Base-by-base conservation (phyloP, 2,113 vertebrate species). In the Gasterosteus nipponicus region DNA sequence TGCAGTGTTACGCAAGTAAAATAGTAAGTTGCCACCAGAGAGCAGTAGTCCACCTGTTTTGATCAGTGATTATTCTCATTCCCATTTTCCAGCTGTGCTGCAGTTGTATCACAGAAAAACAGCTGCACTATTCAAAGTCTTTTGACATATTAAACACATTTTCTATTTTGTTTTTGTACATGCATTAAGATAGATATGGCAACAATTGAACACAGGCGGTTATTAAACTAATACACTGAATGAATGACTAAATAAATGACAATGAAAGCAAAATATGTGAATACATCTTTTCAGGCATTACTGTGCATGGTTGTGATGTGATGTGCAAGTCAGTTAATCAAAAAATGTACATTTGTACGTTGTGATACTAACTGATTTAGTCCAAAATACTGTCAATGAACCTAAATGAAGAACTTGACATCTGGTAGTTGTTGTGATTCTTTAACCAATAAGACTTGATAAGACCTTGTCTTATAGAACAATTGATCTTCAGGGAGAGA, bases 1-100 rank as follows among this genome's bases (percentile, higher is more conserved):
- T 81, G 63, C 60, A 73, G 77, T 22, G 38, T 12, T 1, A 42
- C 22, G 39, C 12, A 51, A 67, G 75, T 53, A 83, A 31, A 81
- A 49, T 71, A 47, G 26, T 14, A 65, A 29, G 1, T 4, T 33
- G 80, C 90, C 92, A 90, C 90, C 84, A 94, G 92, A 89, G 86
- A 71, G 92, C 87, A 87, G 76, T 85, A 31, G 69, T 57, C 42
- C 54, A 79, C 78, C 77, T 75, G 22, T 61, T 78, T 80, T 83
- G 38, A 71, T 59, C 63, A 46, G 51, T 31, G 71, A 82, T 67
- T 18, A 33, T 42, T 6, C 38, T 22, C 7, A 47, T 42, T 58
- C 46, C 78, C 54, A 51, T 68, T 31, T 60, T 47, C 42, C 39
- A 42, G 67, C 35, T 69, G 83, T 64, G 58, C 14, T 47, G 35